These are phyloP conservation scores for Acleris laterana DNA, from an alignment of 2,888 invertebrate genomes.

Conservation along the genomic window DNA sequence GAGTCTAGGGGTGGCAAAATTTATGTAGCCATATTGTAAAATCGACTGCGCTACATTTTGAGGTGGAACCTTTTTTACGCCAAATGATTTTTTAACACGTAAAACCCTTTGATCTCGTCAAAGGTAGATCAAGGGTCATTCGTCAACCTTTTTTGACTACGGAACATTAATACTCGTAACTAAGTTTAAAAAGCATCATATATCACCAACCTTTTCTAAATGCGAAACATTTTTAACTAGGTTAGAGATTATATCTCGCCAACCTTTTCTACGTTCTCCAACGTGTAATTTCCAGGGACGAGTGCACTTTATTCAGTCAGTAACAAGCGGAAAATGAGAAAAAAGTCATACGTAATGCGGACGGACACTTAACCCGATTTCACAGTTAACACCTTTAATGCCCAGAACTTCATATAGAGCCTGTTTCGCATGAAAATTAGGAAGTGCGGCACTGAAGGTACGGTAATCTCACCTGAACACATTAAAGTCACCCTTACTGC, in stretches of 20 bases:
- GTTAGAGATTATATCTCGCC: constrained; percentile 2
- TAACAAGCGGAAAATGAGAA: constrained; percentile 46
- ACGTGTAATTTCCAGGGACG: constrained; percentile 30
- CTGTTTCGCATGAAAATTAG: too few species aligned
- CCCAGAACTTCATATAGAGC: background rate
- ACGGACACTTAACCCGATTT: constrained; percentile 50
- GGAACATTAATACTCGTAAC: too few species aligned
- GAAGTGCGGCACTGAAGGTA: too few species aligned
- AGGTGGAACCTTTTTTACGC: too few species aligned
- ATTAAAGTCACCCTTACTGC: constrained; percentile 5
- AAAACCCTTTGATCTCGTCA: too few species aligned
- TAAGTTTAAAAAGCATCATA: too few species aligned
- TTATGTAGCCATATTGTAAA: too few species aligned
- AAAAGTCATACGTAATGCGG: constrained; percentile 49
- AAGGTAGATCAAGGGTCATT: too few species aligned
- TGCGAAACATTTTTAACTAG: background rate
- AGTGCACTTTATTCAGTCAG: constrained; percentile 38
- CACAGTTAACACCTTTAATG: constrained; percentile 7
- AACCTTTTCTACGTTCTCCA: constrained; percentile 5
- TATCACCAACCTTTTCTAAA: background rate
- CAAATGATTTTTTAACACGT: too few species aligned
- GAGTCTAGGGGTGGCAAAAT: too few species aligned
- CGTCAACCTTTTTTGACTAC: too few species aligned
- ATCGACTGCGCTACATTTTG: too few species aligned
- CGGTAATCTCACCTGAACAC: background rate